Percentiles rank a stretch among this genome's conserved stretches.
These are phyloP conservation scores for Epinotia bilunana DNA, from an alignment of 2,888 invertebrate species.

Conservation along the genomic window DNA sequence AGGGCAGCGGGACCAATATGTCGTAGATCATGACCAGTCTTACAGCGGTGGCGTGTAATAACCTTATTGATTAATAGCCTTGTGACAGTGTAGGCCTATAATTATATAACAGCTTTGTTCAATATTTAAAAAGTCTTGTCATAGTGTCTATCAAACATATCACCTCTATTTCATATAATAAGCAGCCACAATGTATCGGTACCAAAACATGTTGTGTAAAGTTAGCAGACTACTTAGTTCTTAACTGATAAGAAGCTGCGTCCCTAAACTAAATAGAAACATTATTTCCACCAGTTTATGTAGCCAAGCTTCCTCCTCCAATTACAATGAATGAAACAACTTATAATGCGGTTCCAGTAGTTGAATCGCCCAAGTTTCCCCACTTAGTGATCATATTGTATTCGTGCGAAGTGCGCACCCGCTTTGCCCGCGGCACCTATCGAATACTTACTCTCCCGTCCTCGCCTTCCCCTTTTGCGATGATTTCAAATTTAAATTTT, in stretches of 20 bases:
- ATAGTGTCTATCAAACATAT: conserved; percentile 5
- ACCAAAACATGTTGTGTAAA: conserved; percentile 5
- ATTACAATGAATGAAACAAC: conserved; percentile 47
- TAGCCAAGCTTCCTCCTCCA: conserved; percentile 41
- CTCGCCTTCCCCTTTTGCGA: not conserved
- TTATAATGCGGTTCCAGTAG: conserved; percentile 64
- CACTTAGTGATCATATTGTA: conserved; percentile 63
- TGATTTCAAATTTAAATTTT: conserved; percentile 17
- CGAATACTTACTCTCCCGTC: conserved; percentile 21
- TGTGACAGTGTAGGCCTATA: conserved; percentile 19
- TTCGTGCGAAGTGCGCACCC: conserved; percentile 51
- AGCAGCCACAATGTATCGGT: not conserved
- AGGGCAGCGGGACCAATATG: conserved; percentile 12
- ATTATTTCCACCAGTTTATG: conserved; percentile 44
- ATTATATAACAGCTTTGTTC: conserved; percentile 23
- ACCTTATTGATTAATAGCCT: conserved; percentile 26
- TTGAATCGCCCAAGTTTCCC: conserved; percentile 58
- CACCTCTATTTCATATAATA: not conserved
- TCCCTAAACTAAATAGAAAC: conserved; percentile 36
- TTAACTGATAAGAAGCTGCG: conserved; percentile 5
- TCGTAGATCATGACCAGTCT: conserved; percentile 27
- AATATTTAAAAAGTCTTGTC: conserved; percentile 14
- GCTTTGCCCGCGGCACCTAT: conserved; percentile 45
- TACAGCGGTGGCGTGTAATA: conserved; percentile 19
- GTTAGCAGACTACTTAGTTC: conserved; percentile 3